Evolutionary conservation across 2,113 vertebrate species (phyloP).

Genomic region (Crocuta crocuta): DNA sequence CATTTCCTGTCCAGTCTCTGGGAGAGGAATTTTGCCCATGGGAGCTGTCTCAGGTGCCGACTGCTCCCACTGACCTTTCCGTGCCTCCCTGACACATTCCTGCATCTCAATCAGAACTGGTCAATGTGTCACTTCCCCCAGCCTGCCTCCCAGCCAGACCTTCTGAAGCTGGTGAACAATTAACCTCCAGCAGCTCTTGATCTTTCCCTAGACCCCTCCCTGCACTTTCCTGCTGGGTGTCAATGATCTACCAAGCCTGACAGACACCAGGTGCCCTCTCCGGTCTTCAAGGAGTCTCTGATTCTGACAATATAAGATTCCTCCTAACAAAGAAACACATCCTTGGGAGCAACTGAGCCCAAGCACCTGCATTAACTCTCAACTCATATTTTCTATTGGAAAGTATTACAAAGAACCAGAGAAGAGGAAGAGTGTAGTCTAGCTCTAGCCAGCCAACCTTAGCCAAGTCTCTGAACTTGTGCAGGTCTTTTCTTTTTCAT

Average conservation of each 20-base stretch:
- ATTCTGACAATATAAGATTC: not conserved
- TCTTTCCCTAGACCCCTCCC: not conserved
- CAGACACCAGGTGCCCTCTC: not conserved
- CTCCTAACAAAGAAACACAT: not conserved
- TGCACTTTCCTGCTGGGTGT: not conserved
- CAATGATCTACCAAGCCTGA: slow-evolving; percentile 72
- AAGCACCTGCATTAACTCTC: not conserved
- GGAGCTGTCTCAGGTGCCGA: slow-evolving; percentile 69
- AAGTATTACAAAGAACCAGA: slow-evolving; percentile 1
- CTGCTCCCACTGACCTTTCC: slow-evolving; percentile 29
- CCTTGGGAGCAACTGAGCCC: not conserved
- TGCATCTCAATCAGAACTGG: slow-evolving; percentile 72
- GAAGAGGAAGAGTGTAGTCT: not conserved
- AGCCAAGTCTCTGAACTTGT: not conserved
- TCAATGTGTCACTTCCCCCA: slow-evolving; percentile 81
- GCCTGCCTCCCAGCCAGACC: not conserved
- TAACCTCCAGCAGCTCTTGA: slow-evolving; percentile 68
- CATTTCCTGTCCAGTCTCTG: not conserved
- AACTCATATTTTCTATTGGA: not conserved
- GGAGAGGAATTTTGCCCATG: slow-evolving; percentile 70
- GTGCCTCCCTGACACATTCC: slow-evolving; percentile 63
- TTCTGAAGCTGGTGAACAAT: slow-evolving; percentile 81
- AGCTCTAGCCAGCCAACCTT: not conserved
- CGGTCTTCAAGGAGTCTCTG: not conserved
- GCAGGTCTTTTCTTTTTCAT: not conserved